Base-by-base conservation (phyloP, 2,113 vertebrate species). In the Phoxinus phoxinus region DNA sequence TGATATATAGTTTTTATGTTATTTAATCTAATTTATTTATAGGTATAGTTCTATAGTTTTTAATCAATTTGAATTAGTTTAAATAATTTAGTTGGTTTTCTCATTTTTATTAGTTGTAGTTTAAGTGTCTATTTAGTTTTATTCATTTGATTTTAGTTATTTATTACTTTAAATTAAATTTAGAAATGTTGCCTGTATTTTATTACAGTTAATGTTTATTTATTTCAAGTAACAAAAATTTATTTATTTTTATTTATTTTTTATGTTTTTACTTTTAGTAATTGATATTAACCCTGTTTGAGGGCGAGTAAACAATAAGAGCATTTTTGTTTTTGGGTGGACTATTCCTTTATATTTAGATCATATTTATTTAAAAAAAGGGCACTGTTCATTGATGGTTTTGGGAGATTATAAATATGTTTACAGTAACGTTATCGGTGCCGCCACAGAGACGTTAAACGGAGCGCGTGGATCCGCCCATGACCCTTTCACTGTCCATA, bases 401-500 rank as follows among this genome's bases (percentile, higher is more conserved):
- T 7, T 37, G 37, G 37, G 37, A 73, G 46, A 46, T 27, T 23
- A 59, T 41, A 13, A 79, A 59, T 32, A 13, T 37, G 53, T 59
- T 78, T 78, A 78, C 75, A 58, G 35, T 61, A 12, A 56, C 1
- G 19, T 56, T 32, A 32, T 11, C 4, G 27, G 51, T 19, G 27
- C 1, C 9, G 15, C n/a, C 73, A 75, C 73, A 51, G 73, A 75
- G 6, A 75, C 6, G 6, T 37, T 4, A 48, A 48, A 75, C 7
- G 44, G 25, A 56, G 25, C 23, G 35, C 21, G 21, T 41, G 35
- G 35, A 72, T 72, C 9, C 6, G 41, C 51, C 51, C 51, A 53
- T 77, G 75, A 77, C 75, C 74, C 56, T 79, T 61, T 25, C 77
- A 80, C 58, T 59, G 56, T 80, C 77, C 7, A 6, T 44, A 25